phyloP scores from a whole-genome alignment of 1,140 invertebrate species.

The Hycleus cichorii region DNA sequence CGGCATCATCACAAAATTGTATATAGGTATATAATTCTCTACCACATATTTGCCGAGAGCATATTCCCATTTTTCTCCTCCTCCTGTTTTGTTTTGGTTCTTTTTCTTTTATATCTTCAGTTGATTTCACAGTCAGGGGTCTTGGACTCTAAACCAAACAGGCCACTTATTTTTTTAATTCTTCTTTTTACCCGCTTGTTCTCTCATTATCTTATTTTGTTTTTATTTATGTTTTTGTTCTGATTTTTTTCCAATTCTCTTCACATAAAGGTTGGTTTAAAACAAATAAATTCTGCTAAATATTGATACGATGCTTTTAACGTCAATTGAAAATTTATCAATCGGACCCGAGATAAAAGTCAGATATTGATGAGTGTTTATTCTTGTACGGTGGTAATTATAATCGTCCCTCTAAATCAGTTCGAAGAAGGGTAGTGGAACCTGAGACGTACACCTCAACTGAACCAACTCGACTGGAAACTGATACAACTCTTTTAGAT shows the following conservation, averaged over 20 bases:
- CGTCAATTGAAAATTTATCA: not conserved
- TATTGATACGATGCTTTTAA: not conserved
- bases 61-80: no score
- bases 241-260: conserved; percentile 6
- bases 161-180: conserved; percentile 9
- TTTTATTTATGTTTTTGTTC: conserved; percentile 5
- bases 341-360: conserved; percentile 11
- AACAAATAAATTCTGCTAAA: conserved; percentile 2
- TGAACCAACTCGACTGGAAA: no score
- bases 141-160: conserved; percentile 7
- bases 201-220: conserved; percentile 1
- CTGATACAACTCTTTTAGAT: no score
- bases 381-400: conserved; percentile 23
- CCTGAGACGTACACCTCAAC: not conserved
- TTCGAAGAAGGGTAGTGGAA: no score
- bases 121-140: conserved; percentile 14
- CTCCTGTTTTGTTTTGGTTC: no score
- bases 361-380: conserved; percentile 24
- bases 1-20: no score
- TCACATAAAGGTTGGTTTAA: not conserved
- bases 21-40: no score
- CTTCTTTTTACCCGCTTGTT: conserved; percentile 5
- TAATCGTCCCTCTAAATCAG: conserved; percentile 15
- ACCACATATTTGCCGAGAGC: no score
- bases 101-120: conserved; percentile 1